Base-by-base conservation (phyloP, 2,888 invertebrate genomes). In the Poecilobothrus nobilitatus region DNA sequence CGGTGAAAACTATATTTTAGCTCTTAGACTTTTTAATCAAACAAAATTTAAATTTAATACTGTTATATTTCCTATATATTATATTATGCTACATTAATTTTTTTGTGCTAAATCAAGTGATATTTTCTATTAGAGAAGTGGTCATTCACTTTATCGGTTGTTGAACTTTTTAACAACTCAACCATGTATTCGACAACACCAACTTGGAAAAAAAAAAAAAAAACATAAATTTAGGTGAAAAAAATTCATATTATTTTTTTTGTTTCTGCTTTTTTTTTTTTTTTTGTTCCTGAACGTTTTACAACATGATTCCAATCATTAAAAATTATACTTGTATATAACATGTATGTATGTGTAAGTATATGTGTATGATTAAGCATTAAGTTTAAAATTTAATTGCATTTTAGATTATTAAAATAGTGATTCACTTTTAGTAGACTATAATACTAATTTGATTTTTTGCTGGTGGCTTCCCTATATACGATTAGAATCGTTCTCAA, bases 131-230 rank as follows among this genome's bases (percentile, higher is more conserved):
- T 37, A 37, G 37, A 5, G 6, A 37, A 53, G 7, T 53, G 53
- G 53, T 53, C 53, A 53, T 53, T 53, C 53, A 53, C 53, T 53
- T 53, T 53, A 53, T 53, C 53, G 53, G 53, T 9, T 53, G 53
- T 18, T 53, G 53, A 53, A 53, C 53, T 53, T 53, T 53, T 53
- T 53, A 53, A 18, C 53, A 53, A 53, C 53, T 53, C 18, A 53
- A 53, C 53, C 53, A 5, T 27, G 53, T 53, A 53, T 53, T 53
- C 12, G n/a, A 53, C n/a, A 53, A 44, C 34, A 34, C 34, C 34
- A 34, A 37, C 1, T 37, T 37, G 27, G 27, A 4, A 5, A 27
- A 27, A 27, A 27, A 4, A 27, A 27, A 27, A 41, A 41, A 12
- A 12, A 12, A 15, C 7, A 8, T 41, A 15, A 53, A 53, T 53